These are phyloP conservation scores for Enteromius radiatus DNA, from an alignment of 2,797 vertebrate species.

Conservation along the genomic window DNA sequence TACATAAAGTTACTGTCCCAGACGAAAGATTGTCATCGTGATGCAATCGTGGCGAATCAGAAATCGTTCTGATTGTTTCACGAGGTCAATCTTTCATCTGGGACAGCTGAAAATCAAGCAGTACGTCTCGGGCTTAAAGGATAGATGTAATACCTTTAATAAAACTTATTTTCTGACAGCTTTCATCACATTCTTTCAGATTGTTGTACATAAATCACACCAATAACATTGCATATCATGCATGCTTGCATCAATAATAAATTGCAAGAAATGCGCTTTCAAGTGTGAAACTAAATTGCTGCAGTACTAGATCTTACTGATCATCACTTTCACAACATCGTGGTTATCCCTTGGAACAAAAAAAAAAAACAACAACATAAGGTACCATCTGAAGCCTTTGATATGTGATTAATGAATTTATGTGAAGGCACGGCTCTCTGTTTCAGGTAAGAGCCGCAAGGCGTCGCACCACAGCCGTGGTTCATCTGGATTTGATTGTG, in stretches of 20 bases:
- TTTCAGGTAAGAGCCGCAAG: constrained; percentile 89
- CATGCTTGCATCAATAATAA: background rate
- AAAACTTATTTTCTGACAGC: background rate
- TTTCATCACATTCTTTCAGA: constrained; percentile 17
- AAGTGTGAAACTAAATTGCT: background rate
- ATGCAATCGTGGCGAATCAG: too few species aligned
- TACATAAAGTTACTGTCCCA: background rate
- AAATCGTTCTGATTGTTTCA: too few species aligned
- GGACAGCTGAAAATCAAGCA: too few species aligned
- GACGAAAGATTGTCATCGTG: too few species aligned
- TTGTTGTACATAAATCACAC: background rate
- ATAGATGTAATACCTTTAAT: background rate
- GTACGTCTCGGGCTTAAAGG: too few species aligned
- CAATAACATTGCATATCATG: background rate
- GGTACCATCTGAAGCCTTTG: background rate
- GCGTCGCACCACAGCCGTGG: constrained; percentile 78
- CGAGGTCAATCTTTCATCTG: too few species aligned
- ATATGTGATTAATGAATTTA: constrained; percentile 19
- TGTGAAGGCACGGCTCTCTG: constrained; percentile 51
- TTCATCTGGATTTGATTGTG: constrained; percentile 74
- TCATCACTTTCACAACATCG: background rate
- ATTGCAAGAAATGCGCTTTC: background rate
- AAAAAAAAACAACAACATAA: background rate
- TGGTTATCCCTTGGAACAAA: background rate
- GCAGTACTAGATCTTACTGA: background rate